Percentiles rank a stretch among this genome's conserved stretches.
Conservation (phyloP, 2,888 invertebrate species). For the Lepas anatifera region DNA sequence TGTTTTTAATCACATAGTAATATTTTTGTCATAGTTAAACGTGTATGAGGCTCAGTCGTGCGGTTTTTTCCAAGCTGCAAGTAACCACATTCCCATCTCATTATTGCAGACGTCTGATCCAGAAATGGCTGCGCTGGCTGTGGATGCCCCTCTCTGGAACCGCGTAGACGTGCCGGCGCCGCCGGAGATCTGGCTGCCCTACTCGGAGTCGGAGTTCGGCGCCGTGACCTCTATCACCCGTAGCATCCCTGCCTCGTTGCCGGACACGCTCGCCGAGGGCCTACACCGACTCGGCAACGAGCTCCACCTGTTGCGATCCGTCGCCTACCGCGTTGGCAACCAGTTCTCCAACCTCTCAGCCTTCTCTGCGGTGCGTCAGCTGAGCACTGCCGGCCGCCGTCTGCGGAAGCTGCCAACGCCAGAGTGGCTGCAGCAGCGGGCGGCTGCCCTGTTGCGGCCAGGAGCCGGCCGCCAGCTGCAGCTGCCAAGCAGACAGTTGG, state of each 20-base stretch:
- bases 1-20: too few species aligned
- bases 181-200: not conserved
- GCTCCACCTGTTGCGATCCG: slow-evolving; percentile 8
- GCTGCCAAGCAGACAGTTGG: not conserved
- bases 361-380: not conserved
- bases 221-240: not conserved
- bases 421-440: not conserved
- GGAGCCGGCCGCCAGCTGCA: not conserved
- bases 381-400: not conserved
- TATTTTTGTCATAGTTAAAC: too few species aligned
- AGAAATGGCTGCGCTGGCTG: not conserved
- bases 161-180: not conserved
- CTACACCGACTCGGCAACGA: not conserved
- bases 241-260: not conserved
- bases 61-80: too few species aligned
- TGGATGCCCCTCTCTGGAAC: not conserved
- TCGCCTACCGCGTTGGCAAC: slow-evolving; percentile 4
- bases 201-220: not conserved
- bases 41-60: too few species aligned
- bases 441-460: not conserved
- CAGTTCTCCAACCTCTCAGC: not conserved
- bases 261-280: not conserved
- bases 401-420: not conserved
- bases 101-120: too few species aligned
- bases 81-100: too few species aligned